These are phyloP conservation scores for Heterodera filipjevi DNA, from an alignment of 2,888 invertebrate species.

Conservation along the genomic window DNA sequence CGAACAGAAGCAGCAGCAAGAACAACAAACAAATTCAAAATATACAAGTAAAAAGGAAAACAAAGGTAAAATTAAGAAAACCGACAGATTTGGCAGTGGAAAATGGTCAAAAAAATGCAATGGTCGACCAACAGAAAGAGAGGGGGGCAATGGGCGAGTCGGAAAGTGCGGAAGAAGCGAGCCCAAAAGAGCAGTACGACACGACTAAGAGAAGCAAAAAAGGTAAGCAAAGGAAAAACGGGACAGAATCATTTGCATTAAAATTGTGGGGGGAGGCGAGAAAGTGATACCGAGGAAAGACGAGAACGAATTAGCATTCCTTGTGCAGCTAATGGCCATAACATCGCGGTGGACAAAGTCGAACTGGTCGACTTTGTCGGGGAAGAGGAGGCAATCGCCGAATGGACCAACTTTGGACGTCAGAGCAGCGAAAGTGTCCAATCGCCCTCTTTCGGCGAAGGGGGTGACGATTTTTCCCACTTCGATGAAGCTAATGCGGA, in stretches of 20 bases:
- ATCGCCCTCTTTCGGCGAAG: neutral
- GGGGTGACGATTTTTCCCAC: neutral
- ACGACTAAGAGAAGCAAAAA: neutral
- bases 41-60: neutral
- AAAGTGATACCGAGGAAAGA: no score
- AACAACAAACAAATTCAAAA: neutral
- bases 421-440: neutral
- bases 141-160: neutral
- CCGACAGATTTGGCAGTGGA: neutral
- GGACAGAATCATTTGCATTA: no score
- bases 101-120: neutral
- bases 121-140: neutral
- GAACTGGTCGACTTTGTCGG: neutral
- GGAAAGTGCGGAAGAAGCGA: neutral
- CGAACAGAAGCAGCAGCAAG: neutral
- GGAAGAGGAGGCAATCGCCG: slow-evolving; percentile 1
- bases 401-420: neutral
- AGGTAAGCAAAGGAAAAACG: neutral
- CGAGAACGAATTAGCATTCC: neutral
- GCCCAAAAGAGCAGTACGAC: neutral
- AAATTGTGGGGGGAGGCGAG: no score
- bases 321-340: neutral
- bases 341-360: neutral
- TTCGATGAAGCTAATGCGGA: neutral
- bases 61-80: neutral